Percentiles rank a stretch among this genome's conserved stretches.
phyloP scores from a whole-genome alignment of 2,888 invertebrate genomes.

The Eupsilia transversa region DNA sequence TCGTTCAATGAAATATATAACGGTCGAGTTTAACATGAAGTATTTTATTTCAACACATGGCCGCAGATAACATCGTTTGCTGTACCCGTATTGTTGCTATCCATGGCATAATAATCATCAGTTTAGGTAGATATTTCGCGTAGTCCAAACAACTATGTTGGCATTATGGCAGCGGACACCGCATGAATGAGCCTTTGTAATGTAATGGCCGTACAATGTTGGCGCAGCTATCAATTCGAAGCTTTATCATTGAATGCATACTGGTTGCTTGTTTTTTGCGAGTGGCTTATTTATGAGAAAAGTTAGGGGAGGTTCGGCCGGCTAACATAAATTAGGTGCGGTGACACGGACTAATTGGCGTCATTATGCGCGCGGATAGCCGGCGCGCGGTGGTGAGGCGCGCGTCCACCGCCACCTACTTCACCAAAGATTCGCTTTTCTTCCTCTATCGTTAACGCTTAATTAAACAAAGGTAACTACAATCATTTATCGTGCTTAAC shows the following conservation, averaged over 20 bases:
- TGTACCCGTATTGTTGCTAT: slow-evolving; percentile 61
- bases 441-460: slow-evolving; percentile 69
- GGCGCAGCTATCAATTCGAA: slow-evolving; percentile 58
- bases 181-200: slow-evolving; percentile 52
- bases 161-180: slow-evolving; percentile 42
- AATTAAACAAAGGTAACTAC: slow-evolving; percentile 72
- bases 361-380: slow-evolving; percentile 79
- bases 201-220: slow-evolving; percentile 47
- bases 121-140: slow-evolving; percentile 54
- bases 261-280: slow-evolving; percentile 77
- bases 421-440: slow-evolving; percentile 63
- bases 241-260: slow-evolving; percentile 69
- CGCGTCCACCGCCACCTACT: slow-evolving; percentile 47
- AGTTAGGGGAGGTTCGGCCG: slow-evolving; percentile 78
- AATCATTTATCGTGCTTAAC: slow-evolving; percentile 73
- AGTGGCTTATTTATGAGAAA: slow-evolving; percentile 82
- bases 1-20: slow-evolving; percentile 36
- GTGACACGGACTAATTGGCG: slow-evolving; percentile 83
- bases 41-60: slow-evolving; percentile 57
- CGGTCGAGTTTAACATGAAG: slow-evolving; percentile 41
- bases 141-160: slow-evolving; percentile 55
- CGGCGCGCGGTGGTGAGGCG: slow-evolving; percentile 57
- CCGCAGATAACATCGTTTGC: slow-evolving; percentile 53
- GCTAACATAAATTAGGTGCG: slow-evolving; percentile 82
- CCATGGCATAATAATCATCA: slow-evolving; percentile 54